phyloP scores from a whole-genome alignment of 1,140 invertebrate genomes.

The Brachionus sp. region DNA sequence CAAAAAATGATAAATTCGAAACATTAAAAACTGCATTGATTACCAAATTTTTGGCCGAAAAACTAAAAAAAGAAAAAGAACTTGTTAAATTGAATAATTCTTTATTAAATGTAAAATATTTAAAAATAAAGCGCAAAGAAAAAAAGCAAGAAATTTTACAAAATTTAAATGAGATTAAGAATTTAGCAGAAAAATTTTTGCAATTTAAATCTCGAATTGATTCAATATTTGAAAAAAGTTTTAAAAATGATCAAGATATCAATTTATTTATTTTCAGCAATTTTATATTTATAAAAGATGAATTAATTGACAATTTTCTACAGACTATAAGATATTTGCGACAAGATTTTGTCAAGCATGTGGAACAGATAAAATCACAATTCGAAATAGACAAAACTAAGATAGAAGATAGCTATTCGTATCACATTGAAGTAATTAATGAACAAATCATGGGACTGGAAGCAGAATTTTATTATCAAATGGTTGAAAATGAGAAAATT shows the following conservation, averaged over 20 bases:
- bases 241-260: not conserved
- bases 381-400: not conserved
- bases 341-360: not conserved
- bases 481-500: not conserved
- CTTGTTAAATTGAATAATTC: conserved; percentile 7
- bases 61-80: not conserved
- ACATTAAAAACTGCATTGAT: not conserved
- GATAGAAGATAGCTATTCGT: not conserved
- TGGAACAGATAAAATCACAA: not conserved
- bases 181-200: not conserved
- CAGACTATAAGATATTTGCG: not conserved
- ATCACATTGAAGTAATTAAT: not conserved
- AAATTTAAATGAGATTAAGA: not conserved
- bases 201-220: not conserved
- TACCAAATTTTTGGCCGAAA: not conserved
- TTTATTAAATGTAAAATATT: conserved; percentile 7
- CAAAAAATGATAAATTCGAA: not conserved
- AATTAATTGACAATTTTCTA: not conserved
- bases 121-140: conserved; percentile 13
- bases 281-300: conserved; percentile 4
- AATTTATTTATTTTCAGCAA: not conserved
- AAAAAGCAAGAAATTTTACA: not conserved
- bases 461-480: not conserved
- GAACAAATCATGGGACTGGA: not conserved
- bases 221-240: not conserved